Evolutionary conservation across 2,797 vertebrate genomes (phyloP), one percentile per base, ranked within the genome.

Genomic region (Schizopygopsis pylzovi): DNA sequence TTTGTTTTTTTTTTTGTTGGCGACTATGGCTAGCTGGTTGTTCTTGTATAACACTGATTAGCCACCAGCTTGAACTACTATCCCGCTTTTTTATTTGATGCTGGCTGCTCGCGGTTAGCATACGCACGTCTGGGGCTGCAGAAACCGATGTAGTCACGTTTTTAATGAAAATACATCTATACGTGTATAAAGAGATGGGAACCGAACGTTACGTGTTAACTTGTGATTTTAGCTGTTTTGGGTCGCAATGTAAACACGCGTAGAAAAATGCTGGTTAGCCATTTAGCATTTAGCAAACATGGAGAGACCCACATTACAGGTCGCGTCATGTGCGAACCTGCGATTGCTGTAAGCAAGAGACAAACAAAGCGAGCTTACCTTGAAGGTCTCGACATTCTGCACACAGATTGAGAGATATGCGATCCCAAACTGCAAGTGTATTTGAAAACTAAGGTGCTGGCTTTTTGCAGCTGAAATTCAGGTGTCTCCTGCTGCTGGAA

Each of bases 301-400:
- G 84, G 84, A 81, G 78, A 81, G n/a, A 56, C 75, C 18, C 49
- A 18, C 79, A 25, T 9, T 33, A 76, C 72, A 20, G 37, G 43
- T 70, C 76, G 15, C 76, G 61, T 85, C 84, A 41, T 80, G 84
- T 73, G 84, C 77, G 67, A 63, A 72, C n/a, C 41, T n/a, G 25
- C 43, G 39, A 47, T 47, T 37, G 15, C 75, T 56, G 49, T 43
- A 47, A n/a, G 13, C 54, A 28, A 49, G n/a, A 25, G 5, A 41
- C 47, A 33, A 16, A 80, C 67, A n/a, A 47, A 49, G 63, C 18
- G 5, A 43, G 73, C 86, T 16, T 54, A 90, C 89, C 89, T 89
- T 22, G 89, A 90, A 81, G 89, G 89, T 73, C 89, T 87, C 16
- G 89, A 85, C 89, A 90, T 90, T 75, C 18, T 84, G 83, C 71